Conservation (phyloP, 2,888 invertebrate genomes). For the Troides oblongomaculatus region DNA sequence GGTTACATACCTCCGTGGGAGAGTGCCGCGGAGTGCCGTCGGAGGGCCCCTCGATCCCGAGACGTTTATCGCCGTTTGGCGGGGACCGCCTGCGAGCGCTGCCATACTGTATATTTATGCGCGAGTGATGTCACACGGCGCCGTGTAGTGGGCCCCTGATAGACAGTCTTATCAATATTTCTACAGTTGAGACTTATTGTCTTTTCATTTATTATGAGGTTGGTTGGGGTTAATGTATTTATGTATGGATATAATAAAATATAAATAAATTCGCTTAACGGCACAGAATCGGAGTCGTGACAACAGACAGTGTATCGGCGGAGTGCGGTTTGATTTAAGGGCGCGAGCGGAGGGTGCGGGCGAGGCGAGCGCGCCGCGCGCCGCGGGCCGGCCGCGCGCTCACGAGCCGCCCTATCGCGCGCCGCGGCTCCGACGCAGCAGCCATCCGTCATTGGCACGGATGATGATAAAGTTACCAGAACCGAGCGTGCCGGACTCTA, state of each 20-base stretch:
- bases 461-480: too few species aligned
- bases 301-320: conserved; percentile 27
- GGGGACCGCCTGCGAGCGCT: conserved; percentile 4
- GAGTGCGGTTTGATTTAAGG: conserved; percentile 26
- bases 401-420: conserved; percentile 51
- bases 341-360: conserved; percentile 31
- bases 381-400: conserved; percentile 48
- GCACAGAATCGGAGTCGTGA: conserved; percentile 29
- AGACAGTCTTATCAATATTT: too few species aligned
- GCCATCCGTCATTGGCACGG: conserved; percentile 36
- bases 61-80: conserved; percentile 26
- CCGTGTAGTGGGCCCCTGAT: too few species aligned
- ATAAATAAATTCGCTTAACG: conserved; percentile 10
- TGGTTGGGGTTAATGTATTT: too few species aligned
- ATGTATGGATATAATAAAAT: too few species aligned
- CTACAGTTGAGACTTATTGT: too few species aligned
- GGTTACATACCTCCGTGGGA: conserved; percentile 21
- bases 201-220: too few species aligned
- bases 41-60: conserved; percentile 13
- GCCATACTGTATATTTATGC: background rate
- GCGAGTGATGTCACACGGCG: too few species aligned
- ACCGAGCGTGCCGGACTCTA: too few species aligned
- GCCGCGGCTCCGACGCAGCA: conserved; percentile 32
- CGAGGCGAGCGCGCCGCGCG: conserved; percentile 42
- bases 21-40: conserved; percentile 19